Evolutionary conservation across 2,888 invertebrate species (phyloP).

Genomic region (Sesamia inferens): DNA sequence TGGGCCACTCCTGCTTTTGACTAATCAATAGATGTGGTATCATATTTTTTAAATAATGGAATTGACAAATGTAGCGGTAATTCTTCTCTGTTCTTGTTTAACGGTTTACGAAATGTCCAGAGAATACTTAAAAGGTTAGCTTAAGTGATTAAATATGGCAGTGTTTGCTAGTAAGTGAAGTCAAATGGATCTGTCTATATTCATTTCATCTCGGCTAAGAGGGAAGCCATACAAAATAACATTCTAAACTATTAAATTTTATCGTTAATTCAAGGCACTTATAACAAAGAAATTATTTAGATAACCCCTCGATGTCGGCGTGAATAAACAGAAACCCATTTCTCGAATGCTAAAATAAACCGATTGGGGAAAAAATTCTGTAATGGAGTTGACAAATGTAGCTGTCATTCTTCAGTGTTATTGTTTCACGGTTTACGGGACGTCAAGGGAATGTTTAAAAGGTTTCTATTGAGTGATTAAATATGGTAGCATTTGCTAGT

Average conservation of each 20-base stretch:
- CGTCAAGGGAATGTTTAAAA: slow-evolving; percentile 43
- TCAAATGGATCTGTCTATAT: neutral
- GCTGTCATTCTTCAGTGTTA: slow-evolving; percentile 60
- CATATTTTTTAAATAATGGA: slow-evolving; percentile 52
- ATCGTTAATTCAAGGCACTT: slow-evolving; percentile 52
- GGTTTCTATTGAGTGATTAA: slow-evolving; percentile 44
- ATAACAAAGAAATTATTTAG: slow-evolving; percentile 69
- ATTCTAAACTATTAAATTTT: slow-evolving; percentile 51
- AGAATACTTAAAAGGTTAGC: slow-evolving; percentile 51
- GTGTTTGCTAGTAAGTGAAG: neutral
- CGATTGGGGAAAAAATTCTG: slow-evolving; percentile 76
- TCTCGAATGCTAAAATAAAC: slow-evolving; percentile 74
- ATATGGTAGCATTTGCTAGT: neutral
- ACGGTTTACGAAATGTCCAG: slow-evolving; percentile 35
- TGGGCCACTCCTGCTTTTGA: too few relatives aligned
- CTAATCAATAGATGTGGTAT: too few relatives aligned
- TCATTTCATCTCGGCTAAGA: neutral
- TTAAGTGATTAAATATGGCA: slow-evolving; percentile 22
- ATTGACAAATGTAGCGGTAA: slow-evolving; percentile 62
- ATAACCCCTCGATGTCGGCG: slow-evolving; percentile 67
- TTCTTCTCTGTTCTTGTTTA: slow-evolving; percentile 57
- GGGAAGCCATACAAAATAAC: slow-evolving; percentile 39
- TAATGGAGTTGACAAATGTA: slow-evolving; percentile 65
- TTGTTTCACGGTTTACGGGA: slow-evolving; percentile 45
- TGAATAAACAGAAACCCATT: slow-evolving; percentile 78